A percentile compares a stretch with the other conserved stretches of the same genome.
These are phyloP conservation scores for Ramphastos sulfuratus DNA, from an alignment of 2,113 vertebrate genomes.

Conservation along the genomic window DNA sequence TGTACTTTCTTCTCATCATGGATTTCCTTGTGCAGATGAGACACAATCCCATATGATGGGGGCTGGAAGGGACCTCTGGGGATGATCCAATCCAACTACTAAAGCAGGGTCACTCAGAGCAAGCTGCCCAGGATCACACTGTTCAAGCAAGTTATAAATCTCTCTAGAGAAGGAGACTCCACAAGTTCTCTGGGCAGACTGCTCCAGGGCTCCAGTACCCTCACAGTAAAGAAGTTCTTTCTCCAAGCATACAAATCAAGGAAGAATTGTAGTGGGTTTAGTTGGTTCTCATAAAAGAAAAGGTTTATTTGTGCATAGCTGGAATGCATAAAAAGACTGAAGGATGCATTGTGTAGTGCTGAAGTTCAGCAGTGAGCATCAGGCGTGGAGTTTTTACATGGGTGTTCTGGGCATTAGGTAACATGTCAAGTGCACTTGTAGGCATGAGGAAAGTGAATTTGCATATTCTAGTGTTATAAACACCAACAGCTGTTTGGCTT, in stretches of 20 bases:
- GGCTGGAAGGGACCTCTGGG: no score
- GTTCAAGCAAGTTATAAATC: no score
- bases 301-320: not conserved
- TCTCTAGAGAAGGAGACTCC: no score
- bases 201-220: no score
- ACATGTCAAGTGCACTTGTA: not conserved
- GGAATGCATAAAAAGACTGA: not conserved
- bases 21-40: not conserved
- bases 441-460: not conserved
- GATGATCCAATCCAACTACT: no score
- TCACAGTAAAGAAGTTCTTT: no score
- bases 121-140: no score
- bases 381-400: not conserved
- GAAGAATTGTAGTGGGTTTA: not conserved
- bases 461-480: conserved; percentile 4
- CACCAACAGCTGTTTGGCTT: conserved; percentile 21
- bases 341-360: not conserved
- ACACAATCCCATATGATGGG: no score
- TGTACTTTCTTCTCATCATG: not conserved
- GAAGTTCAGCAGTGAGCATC: not conserved
- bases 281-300: not conserved
- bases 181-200: no score
- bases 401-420: not conserved
- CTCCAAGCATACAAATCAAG: not conserved
- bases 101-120: no score